These are phyloP conservation scores for Aldrovandia affinis DNA, from an alignment of 2,797 vertebrate species.

Conservation along the genomic window DNA sequence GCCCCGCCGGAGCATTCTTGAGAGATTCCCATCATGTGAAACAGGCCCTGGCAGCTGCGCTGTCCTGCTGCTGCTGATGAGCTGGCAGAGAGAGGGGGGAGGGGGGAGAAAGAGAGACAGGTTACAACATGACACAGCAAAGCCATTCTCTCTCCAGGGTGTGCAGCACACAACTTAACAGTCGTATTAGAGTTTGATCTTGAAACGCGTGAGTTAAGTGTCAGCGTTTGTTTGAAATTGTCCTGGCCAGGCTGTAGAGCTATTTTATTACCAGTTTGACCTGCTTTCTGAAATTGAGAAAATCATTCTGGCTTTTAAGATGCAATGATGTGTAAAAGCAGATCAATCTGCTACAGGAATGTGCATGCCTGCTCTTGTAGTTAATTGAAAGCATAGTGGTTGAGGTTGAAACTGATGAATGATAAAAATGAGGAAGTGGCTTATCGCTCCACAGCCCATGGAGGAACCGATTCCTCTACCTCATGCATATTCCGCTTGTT, in stretches of 20 bases:
- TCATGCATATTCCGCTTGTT: not conserved
- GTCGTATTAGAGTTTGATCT: too few relatives aligned
- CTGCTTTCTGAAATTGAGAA: not conserved
- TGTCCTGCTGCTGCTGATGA: not conserved
- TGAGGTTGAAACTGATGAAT: not conserved
- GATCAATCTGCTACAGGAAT: not conserved
- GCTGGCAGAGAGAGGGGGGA: not conserved
- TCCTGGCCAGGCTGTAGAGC: too few relatives aligned
- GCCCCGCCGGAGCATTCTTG: constrained; percentile 29
- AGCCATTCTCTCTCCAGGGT: not conserved
- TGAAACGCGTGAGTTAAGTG: not conserved
- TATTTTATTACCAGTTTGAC: not conserved
- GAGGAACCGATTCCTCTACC: not conserved
- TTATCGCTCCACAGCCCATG: not conserved
- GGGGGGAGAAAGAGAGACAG: constrained; percentile 14
- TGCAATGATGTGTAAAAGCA: not conserved
- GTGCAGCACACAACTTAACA: not conserved
- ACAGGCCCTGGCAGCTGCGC: not conserved
- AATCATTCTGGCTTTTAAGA: not conserved
- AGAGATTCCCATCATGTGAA: constrained; percentile 23
- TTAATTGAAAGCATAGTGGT: not conserved
- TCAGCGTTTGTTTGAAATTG: not conserved
- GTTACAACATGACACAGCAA: constrained; percentile 21
- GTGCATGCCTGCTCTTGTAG: not conserved
- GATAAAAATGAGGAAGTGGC: not conserved